Percentiles rank a stretch among this genome's conserved stretches.
phyloP scores from a whole-genome alignment of 1,140 invertebrate species.

The Brachystomella parvula region DNA sequence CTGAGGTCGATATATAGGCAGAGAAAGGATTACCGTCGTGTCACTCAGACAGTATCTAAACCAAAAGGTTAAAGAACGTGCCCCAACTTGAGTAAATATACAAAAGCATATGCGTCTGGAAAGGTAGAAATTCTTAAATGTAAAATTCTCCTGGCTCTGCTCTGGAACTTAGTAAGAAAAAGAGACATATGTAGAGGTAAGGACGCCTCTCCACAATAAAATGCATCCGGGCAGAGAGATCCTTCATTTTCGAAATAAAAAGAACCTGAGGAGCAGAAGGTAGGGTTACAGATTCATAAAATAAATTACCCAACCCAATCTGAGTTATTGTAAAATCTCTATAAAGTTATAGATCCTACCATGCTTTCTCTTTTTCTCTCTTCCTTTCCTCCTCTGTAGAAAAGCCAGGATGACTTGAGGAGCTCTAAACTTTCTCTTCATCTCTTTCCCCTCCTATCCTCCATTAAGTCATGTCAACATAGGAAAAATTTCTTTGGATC shows the following conservation, averaged over 20 bases:
- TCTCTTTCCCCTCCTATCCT: no score
- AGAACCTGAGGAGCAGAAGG: not conserved
- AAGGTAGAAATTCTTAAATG: conserved; percentile 7
- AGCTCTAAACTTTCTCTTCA: no score
- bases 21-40: not conserved
- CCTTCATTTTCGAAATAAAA: not conserved
- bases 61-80: not conserved
- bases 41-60: not conserved
- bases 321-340: not conserved
- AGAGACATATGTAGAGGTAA: not conserved
- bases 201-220: conserved; percentile 13
- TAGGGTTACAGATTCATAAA: conserved; percentile 23
- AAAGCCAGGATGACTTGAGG: no score
- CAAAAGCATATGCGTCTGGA: not conserved
- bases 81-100: not conserved
- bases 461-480: no score
- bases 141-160: not conserved
- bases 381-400: no score
- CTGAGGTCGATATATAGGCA: not conserved
- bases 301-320: conserved; percentile 21
- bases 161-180: not conserved
- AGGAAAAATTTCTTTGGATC: no score
- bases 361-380: no score
- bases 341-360: not conserved
- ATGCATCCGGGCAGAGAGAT: conserved; percentile 12